Base-by-base conservation (phyloP, 2,797 vertebrate species). In the Moxostoma hubbsi region DNA sequence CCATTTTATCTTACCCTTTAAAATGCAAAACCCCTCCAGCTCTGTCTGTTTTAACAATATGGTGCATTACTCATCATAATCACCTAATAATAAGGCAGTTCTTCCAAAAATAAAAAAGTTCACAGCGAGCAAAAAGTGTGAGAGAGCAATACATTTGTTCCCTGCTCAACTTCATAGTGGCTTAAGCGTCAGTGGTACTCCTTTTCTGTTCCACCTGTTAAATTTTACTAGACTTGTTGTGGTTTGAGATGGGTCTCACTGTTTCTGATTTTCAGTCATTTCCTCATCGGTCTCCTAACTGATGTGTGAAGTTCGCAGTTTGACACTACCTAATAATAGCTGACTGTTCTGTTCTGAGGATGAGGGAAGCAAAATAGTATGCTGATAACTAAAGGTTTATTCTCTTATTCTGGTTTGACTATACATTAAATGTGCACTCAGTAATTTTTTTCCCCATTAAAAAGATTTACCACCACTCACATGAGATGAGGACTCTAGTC, bases 71-170 rank as follows among this genome's bases (percentile, higher is more conserved):
- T 36, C 36, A 36, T 36, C 90, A 86, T 92, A 91, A 91, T 92
- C 89, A 90, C 87, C 72, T 91, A 89, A 90, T 87, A 89, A 92
- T 90, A 83, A 87, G 88, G 88, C 87, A 90, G 92, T 91, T 88
- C 90, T 89, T 89, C 89, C 89, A 93, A 91, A 86, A 87, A 73
- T 46, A 85, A 84, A 88, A 83, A 89, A 87, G 89, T 87, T 88
- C 36, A 85, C 86, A 81, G 75, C 13, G 50, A 77, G 85, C 80
- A 86, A 89, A 88, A 36, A 36, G 36, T 62, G 65, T 49, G 59
- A 47, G 50, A n/a, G 65, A 36, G 18, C 51, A 65, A 47, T 68
- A 63, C 55, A 78, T 10, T 24, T 45, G 18, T 36, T 16, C 9
- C 18, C 24, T 71, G 10, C 43, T 68, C 57, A 36, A 88, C 83